Evolutionary conservation across 2,113 vertebrate species (phyloP).

Genomic region (Sphyrna mokarran): DNA sequence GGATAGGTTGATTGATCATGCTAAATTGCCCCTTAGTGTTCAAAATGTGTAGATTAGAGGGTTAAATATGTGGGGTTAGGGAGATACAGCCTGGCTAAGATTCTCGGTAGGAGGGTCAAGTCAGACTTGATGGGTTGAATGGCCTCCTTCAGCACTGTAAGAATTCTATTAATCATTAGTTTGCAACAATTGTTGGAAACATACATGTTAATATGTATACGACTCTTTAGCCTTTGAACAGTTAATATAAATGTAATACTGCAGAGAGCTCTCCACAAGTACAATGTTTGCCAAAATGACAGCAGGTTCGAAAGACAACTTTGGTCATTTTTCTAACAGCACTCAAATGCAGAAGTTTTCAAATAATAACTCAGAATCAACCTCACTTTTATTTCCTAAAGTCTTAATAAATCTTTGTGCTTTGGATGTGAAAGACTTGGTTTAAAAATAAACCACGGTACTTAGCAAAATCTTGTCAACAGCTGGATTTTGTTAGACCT

Average conservation of each 20-base stretch:
- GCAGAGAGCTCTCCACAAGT: background rate
- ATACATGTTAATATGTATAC: background rate
- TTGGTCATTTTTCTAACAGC: background rate
- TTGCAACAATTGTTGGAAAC: background rate
- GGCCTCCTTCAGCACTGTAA: too few species aligned
- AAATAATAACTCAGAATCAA: background rate
- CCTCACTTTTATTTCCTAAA: background rate
- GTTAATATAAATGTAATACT: background rate
- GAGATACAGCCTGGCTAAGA: too few species aligned
- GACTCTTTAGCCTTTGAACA: background rate
- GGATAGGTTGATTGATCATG: too few species aligned
- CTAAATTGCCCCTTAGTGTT: too few species aligned
- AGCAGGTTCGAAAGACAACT: background rate
- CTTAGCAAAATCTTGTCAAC: background rate
- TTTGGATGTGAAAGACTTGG: background rate
- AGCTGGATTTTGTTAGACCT: constrained; percentile 12
- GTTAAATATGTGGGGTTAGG: too few species aligned
- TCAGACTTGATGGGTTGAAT: too few species aligned
- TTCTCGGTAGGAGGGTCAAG: too few species aligned
- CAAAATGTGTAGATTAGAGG: too few species aligned
- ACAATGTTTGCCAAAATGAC: background rate
- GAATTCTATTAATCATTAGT: background rate
- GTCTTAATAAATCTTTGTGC: too few species aligned
- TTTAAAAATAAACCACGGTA: background rate
- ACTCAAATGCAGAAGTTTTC: background rate